Percentiles rank a stretch among this genome's conserved stretches.
Conservation (phyloP, 2,888 invertebrate genomes). For the Meganola albula region DNA sequence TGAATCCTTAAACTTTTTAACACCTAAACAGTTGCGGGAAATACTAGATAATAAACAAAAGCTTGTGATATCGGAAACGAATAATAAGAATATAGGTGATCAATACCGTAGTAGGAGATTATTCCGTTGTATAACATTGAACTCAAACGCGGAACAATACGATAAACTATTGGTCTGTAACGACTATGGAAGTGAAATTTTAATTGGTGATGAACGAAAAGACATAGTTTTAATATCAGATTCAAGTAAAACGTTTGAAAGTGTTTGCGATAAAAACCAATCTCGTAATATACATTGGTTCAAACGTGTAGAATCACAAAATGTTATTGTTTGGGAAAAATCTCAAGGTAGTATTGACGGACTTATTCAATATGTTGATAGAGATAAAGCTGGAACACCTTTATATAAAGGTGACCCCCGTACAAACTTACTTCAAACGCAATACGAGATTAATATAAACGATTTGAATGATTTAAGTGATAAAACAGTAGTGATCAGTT, state of each 20-base stretch:
- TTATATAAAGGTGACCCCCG: no score
- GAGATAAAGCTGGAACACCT: no score
- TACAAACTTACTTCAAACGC: no score
- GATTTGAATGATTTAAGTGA: conserved; percentile 16
- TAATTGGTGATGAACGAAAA: background rate
- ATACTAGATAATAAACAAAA: conserved; percentile 16
- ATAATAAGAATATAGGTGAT: conserved; percentile 10
- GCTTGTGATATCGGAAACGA: conserved; percentile 10
- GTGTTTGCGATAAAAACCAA: conserved; percentile 1
- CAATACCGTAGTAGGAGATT: conserved; percentile 14
- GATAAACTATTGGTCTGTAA: no score
- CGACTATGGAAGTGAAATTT: no score
- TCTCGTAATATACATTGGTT: conserved; percentile 20
- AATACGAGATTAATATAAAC: no score
- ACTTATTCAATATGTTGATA: conserved; percentile 13
- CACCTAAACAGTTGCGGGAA: conserved; percentile 11
- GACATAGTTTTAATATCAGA: conserved; percentile 18
- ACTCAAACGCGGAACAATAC: no score
- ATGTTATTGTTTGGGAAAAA: conserved; percentile 12
- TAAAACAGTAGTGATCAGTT: conserved; percentile 21
- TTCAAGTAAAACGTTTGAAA: conserved; percentile 6
- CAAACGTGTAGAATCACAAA: background rate
- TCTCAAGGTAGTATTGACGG: conserved; percentile 11
- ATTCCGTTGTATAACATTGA: conserved; percentile 14
- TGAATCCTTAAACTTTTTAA: conserved; percentile 9